These are phyloP conservation scores for Nyleta sp. DNA, from an alignment of 2,888 invertebrate species.

Conservation along the genomic window DNA sequence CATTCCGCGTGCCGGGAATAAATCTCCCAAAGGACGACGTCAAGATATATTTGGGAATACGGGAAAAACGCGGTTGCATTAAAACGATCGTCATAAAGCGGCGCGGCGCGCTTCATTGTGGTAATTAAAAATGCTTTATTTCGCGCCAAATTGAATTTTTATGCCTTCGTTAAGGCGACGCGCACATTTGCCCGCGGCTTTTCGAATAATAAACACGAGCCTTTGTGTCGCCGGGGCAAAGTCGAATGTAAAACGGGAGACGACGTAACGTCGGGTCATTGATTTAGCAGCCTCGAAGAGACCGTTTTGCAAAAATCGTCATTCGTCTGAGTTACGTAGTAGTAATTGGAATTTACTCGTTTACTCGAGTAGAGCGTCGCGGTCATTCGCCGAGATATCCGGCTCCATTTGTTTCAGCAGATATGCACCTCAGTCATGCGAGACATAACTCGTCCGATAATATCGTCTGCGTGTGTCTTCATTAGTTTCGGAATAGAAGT, in stretches of 20 bases:
- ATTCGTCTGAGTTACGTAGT: constrained; percentile 40
- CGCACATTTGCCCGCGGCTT: constrained; percentile 17
- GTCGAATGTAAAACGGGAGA: constrained; percentile 1
- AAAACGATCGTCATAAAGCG: constrained; percentile 36
- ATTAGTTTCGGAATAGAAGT: constrained; percentile 68
- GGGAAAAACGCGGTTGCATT: constrained; percentile 2
- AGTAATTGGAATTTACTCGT: constrained; percentile 50
- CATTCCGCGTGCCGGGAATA: constrained; percentile 44
- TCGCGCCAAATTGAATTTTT: constrained; percentile 32
- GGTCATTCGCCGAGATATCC: constrained; percentile 59
- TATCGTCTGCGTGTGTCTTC: constrained; percentile 59
- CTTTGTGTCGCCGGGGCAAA: constrained; percentile 15
- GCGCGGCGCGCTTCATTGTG: constrained; percentile 23
- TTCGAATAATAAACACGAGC: constrained; percentile 16
- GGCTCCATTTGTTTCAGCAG: constrained; percentile 62
- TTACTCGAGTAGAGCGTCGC: constrained; percentile 44
- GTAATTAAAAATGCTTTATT: constrained; percentile 39
- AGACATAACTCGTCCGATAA: constrained; percentile 64
- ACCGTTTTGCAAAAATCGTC: too few species aligned
- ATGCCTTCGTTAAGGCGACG: constrained; percentile 17
- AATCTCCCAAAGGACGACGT: constrained; percentile 40
- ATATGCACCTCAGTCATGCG: constrained; percentile 65
- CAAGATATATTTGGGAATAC: constrained; percentile 35
- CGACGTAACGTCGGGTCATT: not conserved
- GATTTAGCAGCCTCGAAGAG: too few species aligned